Base-by-base conservation (phyloP, 1,140 invertebrate genomes). In the Plutomurus gul region DNA sequence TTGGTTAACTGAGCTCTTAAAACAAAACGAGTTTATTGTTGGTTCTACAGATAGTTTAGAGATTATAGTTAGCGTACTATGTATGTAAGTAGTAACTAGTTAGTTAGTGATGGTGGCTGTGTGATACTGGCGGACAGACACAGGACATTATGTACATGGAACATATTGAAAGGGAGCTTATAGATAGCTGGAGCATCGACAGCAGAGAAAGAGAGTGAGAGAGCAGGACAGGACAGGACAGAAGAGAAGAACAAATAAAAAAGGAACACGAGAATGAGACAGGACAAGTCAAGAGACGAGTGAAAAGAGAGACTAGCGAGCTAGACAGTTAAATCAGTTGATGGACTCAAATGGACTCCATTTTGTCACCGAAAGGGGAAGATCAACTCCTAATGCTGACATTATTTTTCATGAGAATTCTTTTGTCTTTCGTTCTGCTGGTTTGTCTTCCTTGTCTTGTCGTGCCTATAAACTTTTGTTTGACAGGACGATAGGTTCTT, bases 401-500 rank as follows among this genome's bases (percentile, higher is more conserved):
- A 74, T 74, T 74, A 47, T 74, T 74, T 74, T 74, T 74, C 72
- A 74, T 47, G 43, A 49, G 39, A 33, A 47, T 74, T 74, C 70
- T 43, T 74, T 49, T 74, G 39, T 49, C 43, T 49, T 74, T 74
- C 11, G 27, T 18, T 47, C 22, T 74, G 27, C 39, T 74, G 40
- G 22, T 30, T 73, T 73, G 30, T 71, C 71, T 46, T 30, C 6
- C 33, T 74, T 74, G 72, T 74, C 43, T 27, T 72, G 40, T 74
- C 40, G 43, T 74, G 72, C 72, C 72, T 74, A 74, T 74, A 74
- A 74, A 74, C 40, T 27, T 79, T 65, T 60, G 71, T 78, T 75
- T 75, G 78, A 79, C 73, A 51, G 71, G 72, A 40, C 73, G 27
- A 30, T 36, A 46, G 72, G 46, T 65, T 65, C 56, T 72, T 72